These are phyloP conservation scores for Horisme vitalbata DNA, from an alignment of 2,888 invertebrate genomes.

Conservation along the genomic window DNA sequence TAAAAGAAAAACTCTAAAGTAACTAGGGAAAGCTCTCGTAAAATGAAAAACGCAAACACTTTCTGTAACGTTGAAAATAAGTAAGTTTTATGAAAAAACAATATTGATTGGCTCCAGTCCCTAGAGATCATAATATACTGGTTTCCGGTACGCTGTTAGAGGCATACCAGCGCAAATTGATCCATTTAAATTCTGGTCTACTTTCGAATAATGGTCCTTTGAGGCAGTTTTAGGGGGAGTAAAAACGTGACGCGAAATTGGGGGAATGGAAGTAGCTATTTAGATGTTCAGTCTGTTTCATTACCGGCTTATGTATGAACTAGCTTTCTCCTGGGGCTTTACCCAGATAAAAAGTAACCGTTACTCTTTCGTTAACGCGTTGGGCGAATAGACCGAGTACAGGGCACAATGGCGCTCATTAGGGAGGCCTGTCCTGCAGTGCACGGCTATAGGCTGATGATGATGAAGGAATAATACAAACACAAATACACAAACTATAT, in stretches of 20 bases:
- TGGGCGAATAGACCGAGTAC: too few relatives aligned
- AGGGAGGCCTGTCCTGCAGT: too few relatives aligned
- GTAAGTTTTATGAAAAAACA: slow-evolving; percentile 8
- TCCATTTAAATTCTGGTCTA: slow-evolving; percentile 4
- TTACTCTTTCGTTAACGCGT: too few relatives aligned
- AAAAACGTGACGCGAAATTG: slow-evolving; percentile 1
- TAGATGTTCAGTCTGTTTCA: background rate
- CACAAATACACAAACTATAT: too few relatives aligned
- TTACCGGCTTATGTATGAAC: background rate
- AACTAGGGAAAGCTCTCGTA: too few relatives aligned
- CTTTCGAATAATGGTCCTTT: slow-evolving; percentile 1
- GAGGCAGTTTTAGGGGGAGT: background rate
- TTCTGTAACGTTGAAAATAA: background rate
- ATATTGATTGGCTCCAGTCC: slow-evolving; percentile 9
- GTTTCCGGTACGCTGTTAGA: background rate
- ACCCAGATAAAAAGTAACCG: too few relatives aligned
- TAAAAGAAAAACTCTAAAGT: too few relatives aligned
- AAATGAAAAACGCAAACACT: slow-evolving; percentile 3
- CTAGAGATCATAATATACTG: slow-evolving; percentile 3
- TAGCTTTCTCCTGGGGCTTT: too few relatives aligned
- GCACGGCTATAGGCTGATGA: too few relatives aligned
- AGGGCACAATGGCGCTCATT: too few relatives aligned
- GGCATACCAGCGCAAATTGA: slow-evolving; percentile 4
- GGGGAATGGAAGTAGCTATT: slow-evolving; percentile 3
- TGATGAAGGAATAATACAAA: too few relatives aligned